phyloP scores from a whole-genome alignment of 2,797 vertebrate genomes.

The Danionella dracula region DNA sequence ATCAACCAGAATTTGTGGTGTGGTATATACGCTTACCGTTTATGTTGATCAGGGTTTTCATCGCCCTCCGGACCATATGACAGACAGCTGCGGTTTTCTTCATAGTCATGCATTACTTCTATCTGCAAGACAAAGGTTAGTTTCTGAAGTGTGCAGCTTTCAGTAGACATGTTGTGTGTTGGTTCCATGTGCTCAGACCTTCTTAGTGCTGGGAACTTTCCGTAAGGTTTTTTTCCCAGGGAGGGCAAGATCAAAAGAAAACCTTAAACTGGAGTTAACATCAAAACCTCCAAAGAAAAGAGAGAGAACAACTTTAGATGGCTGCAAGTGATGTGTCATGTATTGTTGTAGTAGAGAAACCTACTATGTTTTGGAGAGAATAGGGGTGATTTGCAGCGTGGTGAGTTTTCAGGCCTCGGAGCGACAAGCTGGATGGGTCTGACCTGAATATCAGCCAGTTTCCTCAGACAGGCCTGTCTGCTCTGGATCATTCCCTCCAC shows the following conservation, averaged over 20 bases:
- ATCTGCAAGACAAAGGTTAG: slow-evolving; percentile 63
- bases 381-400: slow-evolving; percentile 72
- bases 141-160: background rate
- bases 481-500: slow-evolving; percentile 83
- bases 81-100: slow-evolving; percentile 77
- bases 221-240: slow-evolving; percentile 83
- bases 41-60: slow-evolving; percentile 80
- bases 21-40: slow-evolving; percentile 65
- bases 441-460: slow-evolving; percentile 72
- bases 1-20: background rate
- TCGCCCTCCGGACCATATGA: slow-evolving; percentile 75
- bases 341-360: background rate
- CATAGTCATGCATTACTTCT: slow-evolving; percentile 85
- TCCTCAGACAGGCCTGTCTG: slow-evolving; percentile 80
- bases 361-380: slow-evolving; percentile 89
- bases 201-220: slow-evolving; percentile 76
- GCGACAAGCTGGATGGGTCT: slow-evolving; percentile 81
- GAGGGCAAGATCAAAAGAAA: slow-evolving; percentile 85
- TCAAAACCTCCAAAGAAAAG: slow-evolving; percentile 73
- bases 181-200: slow-evolving; percentile 63
- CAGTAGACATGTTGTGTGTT: background rate
- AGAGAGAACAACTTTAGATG: slow-evolving; percentile 11
- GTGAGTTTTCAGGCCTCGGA: slow-evolving; percentile 72
- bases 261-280: slow-evolving; percentile 85
- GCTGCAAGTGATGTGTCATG: background rate